Base-by-base conservation (phyloP, 2,888 invertebrate genomes). In the Platycheirus rosarum region DNA sequence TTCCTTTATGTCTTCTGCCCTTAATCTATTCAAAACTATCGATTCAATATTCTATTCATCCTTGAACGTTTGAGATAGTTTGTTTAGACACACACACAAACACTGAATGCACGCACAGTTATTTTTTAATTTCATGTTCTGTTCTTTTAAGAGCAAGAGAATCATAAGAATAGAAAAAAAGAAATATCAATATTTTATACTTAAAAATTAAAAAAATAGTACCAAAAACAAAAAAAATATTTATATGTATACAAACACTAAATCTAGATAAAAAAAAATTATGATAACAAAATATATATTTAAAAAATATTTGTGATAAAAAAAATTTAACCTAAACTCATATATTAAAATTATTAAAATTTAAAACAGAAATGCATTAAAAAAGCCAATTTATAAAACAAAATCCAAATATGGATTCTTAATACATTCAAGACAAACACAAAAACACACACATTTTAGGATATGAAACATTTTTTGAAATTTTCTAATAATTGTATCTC, bases 121-220 rank as follows among this genome's bases (percentile, higher is more conserved):
- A 32, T 53, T 42, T 44, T 66, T 73, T 20, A 29, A 14, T 57
- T 57, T 26, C 9, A 1, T n/a, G n/a, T n/a, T 26, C 48, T 26
- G 20, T 46, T 46, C 46, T 44, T 35, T 49, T 35, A 66, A 60
- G 68, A 79, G 75, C 80, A 80, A 66, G 70, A 32, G 40, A 70
- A 80, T 76, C 75, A 76, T 70, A 70, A 75, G 53, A 60, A 76
- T 49, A 69, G 53, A 44, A 71, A 73, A 82, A 51, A 51, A 63
- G 73, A 44, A 68, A 82, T 82, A 82, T 82, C 82, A 82, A 77
- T 71, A 82, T 82, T 82, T 82, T 82, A 68, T 82, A 82, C 77
- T 82, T 68, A 60, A 62, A 70, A 13, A 78, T 60, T 29, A 18
- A 55, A 60, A 55, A 44, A 11, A 68, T 74, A 78, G 73, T 68